Base-by-base conservation (phyloP, 2,888 invertebrate species). In the Uropetala carovei region DNA sequence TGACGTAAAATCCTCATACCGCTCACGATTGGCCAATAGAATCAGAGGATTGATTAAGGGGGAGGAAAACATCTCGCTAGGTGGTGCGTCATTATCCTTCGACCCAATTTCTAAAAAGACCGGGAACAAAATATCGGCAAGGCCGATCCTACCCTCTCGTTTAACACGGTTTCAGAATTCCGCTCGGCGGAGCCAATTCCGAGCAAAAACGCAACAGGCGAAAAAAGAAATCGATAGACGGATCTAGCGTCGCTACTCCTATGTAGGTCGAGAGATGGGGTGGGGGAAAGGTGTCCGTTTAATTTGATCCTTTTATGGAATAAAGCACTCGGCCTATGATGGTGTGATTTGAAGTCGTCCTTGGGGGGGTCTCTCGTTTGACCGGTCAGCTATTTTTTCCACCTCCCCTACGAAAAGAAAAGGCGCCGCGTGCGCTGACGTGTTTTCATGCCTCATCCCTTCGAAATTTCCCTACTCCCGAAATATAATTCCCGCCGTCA, bases 191-290 rank as follows among this genome's bases (percentile, higher is more conserved):
- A 43, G 43, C 43, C 43, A 43, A 43, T 43, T 43, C 7, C 68
- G 60, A 68, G 27, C 13, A 18, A 27, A 75, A 75, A 75, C 43
- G 75, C 22, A 75, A 75, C 8, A 22, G 75, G 22, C 75, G 75
- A 75, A 75, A 75, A 27, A 75, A 22, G 75, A 75, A 75, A 75
- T 27, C 27, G 75, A 75, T 75, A 75, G 27, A 27, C 0, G 2
- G 43, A 43, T 43, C 10, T 11, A 75, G 22, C 27, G 27, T 75
- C 43, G 43, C 43, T 5, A 43, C 43, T 27, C 60, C 13, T 75
- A 75, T 75, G 75, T 75, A 75, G 75, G 75, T 75, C 75, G 75
- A 27, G 75, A 8, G 75, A 75, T n/a, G n/a, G n/a, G 43, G 43
- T 3, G 43, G 43, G 43, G 43, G 5, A 1, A 43, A 43, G 43